Percentiles rank a stretch among this genome's conserved stretches.
Evolutionary conservation across 2,113 vertebrate species (phyloP).

Genomic region (Lamprotornis superbus): DNA sequence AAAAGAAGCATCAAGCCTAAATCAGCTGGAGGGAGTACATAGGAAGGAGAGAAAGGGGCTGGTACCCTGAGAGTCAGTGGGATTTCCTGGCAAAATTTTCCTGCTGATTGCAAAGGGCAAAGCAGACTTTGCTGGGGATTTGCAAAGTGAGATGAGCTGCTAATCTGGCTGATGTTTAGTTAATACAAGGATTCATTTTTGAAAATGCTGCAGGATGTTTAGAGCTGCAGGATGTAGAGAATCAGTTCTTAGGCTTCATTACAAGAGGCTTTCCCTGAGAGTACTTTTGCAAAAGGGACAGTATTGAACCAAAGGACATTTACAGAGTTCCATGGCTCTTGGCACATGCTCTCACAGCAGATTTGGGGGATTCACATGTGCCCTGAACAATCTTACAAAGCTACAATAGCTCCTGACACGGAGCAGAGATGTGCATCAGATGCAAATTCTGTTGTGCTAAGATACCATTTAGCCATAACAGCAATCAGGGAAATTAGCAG

Average conservation of each 20-base stretch:
- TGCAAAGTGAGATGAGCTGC: neutral
- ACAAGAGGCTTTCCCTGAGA: neutral
- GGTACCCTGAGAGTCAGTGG: neutral
- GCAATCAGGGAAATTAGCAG: conserved; percentile 53
- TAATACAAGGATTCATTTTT: neutral
- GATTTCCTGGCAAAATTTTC: neutral
- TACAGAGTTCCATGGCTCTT: neutral
- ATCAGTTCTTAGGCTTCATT: neutral
- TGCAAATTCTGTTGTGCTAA: conserved; percentile 19
- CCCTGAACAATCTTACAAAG: neutral
- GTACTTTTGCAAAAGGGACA: neutral
- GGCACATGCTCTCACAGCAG: neutral
- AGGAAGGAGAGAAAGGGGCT: neutral
- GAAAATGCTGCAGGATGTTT: neutral
- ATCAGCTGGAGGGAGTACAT: neutral
- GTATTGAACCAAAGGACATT: neutral
- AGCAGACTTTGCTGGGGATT: neutral
- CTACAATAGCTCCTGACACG: neutral
- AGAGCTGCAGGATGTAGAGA: neutral
- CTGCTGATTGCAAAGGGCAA: neutral
- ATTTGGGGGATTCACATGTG: neutral
- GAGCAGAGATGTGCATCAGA: conserved; percentile 3
- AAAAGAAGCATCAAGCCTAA: neutral
- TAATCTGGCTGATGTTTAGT: neutral
- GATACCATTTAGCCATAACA: conserved; percentile 38